Base-by-base conservation (phyloP, 2,888 invertebrate species). In the Metellina segmentata region DNA sequence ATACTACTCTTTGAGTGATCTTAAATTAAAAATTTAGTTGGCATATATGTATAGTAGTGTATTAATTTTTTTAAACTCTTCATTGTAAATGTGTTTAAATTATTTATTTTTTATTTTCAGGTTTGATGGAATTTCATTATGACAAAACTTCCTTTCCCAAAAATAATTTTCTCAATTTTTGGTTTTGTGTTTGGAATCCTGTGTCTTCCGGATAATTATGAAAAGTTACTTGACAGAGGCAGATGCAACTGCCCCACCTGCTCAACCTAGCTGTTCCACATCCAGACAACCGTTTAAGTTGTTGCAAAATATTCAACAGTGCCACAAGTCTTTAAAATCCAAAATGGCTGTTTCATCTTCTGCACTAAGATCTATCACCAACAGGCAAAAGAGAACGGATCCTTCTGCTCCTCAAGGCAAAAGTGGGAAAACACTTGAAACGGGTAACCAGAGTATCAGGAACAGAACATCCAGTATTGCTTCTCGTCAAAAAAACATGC, bases 181-280 rank as follows among this genome's bases (percentile, higher is more conserved):
- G 78, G 78, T 91, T 88, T 88, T 89, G 48, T 75, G 11, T n/a
- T 88, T 71, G 52, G 52, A 81, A 78, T 53, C 53, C 82, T 88
- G 20, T 83, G 20, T 85, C 61, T 77, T 19, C 49, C 74, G 61
- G 49, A 85, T 72, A 90, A 85, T 52, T 79, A 91, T 91, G 91
- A 88, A 89, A 89, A 82, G 70, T 74, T 85, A 74, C 79, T 79
- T 88, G 88, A 91, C 77, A 81, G 86, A 91, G 82, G 79, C 78
- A 88, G 88, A 87, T 53, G 34, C 16, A 13, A 52, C 71, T 79
- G 53, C 86, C 78, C 70, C 53, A 34, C 34, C 61, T 82, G 13
- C 78, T 77, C 77, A 52, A 77, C 51, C 90, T 34, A 77, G 81
- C 70, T 78, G 77, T n/a, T 75, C 77, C 82, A 53, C 61, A 8